Evolutionary conservation across 2,797 vertebrate species (phyloP).

Genomic region (Gadopsis bispinosus): DNA sequence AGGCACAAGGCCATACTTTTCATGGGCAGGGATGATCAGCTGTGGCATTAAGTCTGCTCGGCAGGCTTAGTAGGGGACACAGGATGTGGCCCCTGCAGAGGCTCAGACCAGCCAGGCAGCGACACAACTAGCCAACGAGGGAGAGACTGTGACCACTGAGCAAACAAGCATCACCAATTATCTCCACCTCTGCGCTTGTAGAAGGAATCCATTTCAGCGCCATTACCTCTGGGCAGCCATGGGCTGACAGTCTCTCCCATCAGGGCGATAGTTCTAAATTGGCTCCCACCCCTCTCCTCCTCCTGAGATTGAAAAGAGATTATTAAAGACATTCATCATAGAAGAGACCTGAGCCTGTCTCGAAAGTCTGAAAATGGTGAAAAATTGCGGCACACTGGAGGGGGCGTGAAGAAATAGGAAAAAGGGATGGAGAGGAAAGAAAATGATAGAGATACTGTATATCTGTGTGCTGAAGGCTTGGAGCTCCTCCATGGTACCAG

Average conservation of each 20-base stretch:
- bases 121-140: constrained; percentile 29
- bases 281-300: constrained; percentile 76
- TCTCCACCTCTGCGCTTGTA: constrained; percentile 74
- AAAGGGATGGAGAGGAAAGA: constrained; percentile 17
- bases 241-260: constrained; percentile 75
- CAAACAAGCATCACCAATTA: constrained; percentile 79
- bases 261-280: constrained; percentile 81
- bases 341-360: constrained; percentile 56
- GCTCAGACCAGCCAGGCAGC: constrained; percentile 37
- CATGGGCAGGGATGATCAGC: constrained; percentile 47
- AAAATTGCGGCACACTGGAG: constrained; percentile 49
- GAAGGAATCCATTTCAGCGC: constrained; percentile 80
- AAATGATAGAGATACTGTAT: constrained; percentile 39
- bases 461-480: constrained; percentile 49
- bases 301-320: constrained; percentile 82
- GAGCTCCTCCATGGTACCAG: constrained; percentile 44
- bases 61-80: constrained; percentile 44
- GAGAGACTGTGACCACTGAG: constrained; percentile 67
- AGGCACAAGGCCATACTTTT: constrained; percentile 38
- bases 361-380: constrained; percentile 67
- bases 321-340: constrained; percentile 84
- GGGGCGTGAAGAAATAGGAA: constrained; percentile 36
- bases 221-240: constrained; percentile 72
- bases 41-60: constrained; percentile 58
- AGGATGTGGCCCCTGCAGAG: constrained; percentile 52